Evolutionary conservation across 2,888 invertebrate genomes (phyloP).

Genomic region (Sipunculus nudus): DNA sequence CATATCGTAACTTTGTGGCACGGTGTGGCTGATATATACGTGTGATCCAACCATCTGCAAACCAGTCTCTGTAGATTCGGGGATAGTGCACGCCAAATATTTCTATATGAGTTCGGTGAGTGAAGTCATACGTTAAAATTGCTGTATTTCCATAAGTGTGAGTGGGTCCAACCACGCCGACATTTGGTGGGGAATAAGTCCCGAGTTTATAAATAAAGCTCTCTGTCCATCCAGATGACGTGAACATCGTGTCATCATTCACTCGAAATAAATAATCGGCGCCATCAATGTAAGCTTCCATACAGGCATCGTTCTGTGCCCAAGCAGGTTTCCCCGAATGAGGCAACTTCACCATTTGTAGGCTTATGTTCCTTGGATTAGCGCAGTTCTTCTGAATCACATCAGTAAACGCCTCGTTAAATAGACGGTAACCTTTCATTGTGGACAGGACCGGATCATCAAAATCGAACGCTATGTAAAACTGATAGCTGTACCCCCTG

Average conservation of each 20-base stretch:
- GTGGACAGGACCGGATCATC: slow-evolving; percentile 24
- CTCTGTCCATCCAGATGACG: slow-evolving; percentile 21
- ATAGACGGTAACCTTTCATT: background rate
- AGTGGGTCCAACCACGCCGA: slow-evolving; percentile 38
- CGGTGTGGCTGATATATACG: slow-evolving; percentile 31
- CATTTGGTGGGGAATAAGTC: slow-evolving; percentile 31
- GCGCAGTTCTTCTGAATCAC: slow-evolving; percentile 9
- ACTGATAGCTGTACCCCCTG: slow-evolving; percentile 26
- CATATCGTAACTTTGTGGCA: slow-evolving; percentile 23
- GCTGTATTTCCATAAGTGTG: slow-evolving; percentile 31
- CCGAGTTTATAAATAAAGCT: too few species aligned
- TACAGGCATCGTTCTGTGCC: slow-evolving; percentile 46
- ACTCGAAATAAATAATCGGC: slow-evolving; percentile 38
- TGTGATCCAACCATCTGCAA: slow-evolving; percentile 40
- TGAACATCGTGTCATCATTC: slow-evolving; percentile 31
- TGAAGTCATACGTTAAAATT: slow-evolving; percentile 39
- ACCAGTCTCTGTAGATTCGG: slow-evolving; percentile 35
- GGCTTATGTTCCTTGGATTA: background rate
- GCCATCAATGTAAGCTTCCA: slow-evolving; percentile 37
- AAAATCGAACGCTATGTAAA: slow-evolving; percentile 37
- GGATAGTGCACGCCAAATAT: slow-evolving; percentile 41
- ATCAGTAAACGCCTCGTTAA: slow-evolving; percentile 11
- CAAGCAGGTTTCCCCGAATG: slow-evolving; percentile 37
- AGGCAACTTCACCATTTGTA: slow-evolving; percentile 32
- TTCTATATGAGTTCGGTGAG: slow-evolving; percentile 33